Conservation (phyloP, 2,797 vertebrate genomes). For the Acipenser ruthenus region DNA sequence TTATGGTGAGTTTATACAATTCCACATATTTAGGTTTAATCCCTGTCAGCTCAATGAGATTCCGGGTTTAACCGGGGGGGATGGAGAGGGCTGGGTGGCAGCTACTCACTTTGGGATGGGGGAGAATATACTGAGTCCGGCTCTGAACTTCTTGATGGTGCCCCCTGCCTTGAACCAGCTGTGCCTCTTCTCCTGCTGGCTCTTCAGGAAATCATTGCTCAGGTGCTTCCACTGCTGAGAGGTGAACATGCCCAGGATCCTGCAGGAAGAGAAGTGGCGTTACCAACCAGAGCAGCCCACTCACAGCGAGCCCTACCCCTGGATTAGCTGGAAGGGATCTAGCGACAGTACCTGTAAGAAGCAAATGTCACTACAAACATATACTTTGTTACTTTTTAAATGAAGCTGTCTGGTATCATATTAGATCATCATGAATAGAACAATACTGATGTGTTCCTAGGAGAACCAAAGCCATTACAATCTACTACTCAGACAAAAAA, state of each 20-base stretch:
- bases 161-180: slow-evolving; percentile 97
- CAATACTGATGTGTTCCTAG: too few species aligned
- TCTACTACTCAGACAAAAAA: too few species aligned
- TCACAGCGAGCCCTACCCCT: neutral
- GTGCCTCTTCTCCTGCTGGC: slow-evolving; percentile 95
- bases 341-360: too few species aligned
- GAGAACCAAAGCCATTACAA: too few species aligned
- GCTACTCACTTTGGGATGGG: slow-evolving; percentile 87
- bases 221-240: slow-evolving; percentile 98
- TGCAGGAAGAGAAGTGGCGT: slow-evolving; percentile 35
- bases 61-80: neutral
- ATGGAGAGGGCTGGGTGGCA: neutral
- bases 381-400: too few species aligned
- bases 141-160: slow-evolving; percentile 96
- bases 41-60: too few species aligned
- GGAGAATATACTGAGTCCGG: slow-evolving; percentile 96
- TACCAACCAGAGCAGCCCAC: neutral
- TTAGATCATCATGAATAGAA: too few species aligned
- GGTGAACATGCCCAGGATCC: slow-evolving; percentile 93
- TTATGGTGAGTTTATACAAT: too few species aligned
- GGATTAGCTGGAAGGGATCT: neutral
- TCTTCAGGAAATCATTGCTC: slow-evolving; percentile 97
- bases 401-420: too few species aligned
- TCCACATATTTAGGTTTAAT: too few species aligned
- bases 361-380: too few species aligned